These are phyloP conservation scores for Cetoscarus ocellatus DNA, from an alignment of 2,797 vertebrate genomes.

Conservation along the genomic window DNA sequence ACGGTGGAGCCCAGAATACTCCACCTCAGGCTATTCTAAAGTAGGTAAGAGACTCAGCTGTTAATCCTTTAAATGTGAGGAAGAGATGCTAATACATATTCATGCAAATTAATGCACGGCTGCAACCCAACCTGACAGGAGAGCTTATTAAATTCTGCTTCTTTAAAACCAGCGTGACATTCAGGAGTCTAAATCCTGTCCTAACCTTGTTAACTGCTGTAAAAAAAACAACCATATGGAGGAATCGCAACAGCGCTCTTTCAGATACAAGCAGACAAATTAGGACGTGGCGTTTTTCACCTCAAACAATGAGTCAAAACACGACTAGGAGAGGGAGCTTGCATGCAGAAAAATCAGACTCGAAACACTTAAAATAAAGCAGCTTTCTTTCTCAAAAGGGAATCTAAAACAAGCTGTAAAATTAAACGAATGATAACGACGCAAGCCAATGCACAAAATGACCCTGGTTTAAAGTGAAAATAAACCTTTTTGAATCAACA, in stretches of 20 bases:
- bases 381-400: too few relatives aligned
- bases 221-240: constrained; percentile 75
- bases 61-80: constrained; percentile 77
- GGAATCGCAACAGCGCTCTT: constrained; percentile 45
- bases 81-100: constrained; percentile 80
- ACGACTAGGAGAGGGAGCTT: not conserved
- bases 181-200: constrained; percentile 79
- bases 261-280: constrained; percentile 46
- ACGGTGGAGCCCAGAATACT: constrained; percentile 38
- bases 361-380: not conserved
- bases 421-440: too few relatives aligned
- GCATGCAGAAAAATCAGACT: constrained; percentile 30
- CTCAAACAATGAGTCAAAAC: constrained; percentile 38
- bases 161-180: constrained; percentile 81
- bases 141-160: constrained; percentile 82
- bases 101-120: constrained; percentile 76
- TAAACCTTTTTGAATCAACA: too few relatives aligned
- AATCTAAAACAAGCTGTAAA: too few relatives aligned
- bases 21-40: constrained; percentile 71
- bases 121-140: constrained; percentile 78
- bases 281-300: constrained; percentile 62
- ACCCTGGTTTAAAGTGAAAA: too few relatives aligned
- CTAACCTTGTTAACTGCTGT: constrained; percentile 82
- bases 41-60: constrained; percentile 75
- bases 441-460: too few relatives aligned